Evolutionary conservation across 2,797 vertebrate genomes (phyloP).

Genomic region (Mus caroli): DNA sequence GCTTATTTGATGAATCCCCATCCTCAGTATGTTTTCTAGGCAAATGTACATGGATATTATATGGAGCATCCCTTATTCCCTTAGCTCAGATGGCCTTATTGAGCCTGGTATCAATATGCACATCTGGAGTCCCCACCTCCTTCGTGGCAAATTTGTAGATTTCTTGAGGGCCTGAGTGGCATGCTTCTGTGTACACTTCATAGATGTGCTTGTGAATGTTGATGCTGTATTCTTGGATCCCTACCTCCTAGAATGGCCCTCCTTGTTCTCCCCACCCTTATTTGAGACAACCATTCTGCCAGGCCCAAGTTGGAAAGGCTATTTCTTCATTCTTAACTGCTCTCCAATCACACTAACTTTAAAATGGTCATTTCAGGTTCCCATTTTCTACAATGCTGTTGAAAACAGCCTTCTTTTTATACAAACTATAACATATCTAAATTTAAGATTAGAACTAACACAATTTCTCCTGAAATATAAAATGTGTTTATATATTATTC

Average conservation of each 20-base stretch:
- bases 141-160: neutral
- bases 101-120: neutral
- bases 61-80: too few relatives aligned
- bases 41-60: too few relatives aligned
- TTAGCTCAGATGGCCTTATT: neutral
- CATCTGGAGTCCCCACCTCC: neutral
- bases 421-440: neutral
- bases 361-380: neutral
- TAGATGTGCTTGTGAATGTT: neutral
- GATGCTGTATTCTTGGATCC: neutral
- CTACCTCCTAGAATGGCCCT: neutral
- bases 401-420: neutral
- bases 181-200: neutral
- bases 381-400: neutral
- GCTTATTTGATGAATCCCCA: neutral
- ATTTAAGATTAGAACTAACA: constrained; percentile 14
- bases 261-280: neutral
- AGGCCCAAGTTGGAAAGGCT: neutral
- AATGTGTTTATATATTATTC: neutral
- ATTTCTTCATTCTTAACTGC: neutral
- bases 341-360: neutral
- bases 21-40: neutral
- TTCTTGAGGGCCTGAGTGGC: neutral
- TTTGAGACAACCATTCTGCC: neutral
- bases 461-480: neutral